Conservation (phyloP, 2,888 invertebrate species). For the Idaea biselata region DNA sequence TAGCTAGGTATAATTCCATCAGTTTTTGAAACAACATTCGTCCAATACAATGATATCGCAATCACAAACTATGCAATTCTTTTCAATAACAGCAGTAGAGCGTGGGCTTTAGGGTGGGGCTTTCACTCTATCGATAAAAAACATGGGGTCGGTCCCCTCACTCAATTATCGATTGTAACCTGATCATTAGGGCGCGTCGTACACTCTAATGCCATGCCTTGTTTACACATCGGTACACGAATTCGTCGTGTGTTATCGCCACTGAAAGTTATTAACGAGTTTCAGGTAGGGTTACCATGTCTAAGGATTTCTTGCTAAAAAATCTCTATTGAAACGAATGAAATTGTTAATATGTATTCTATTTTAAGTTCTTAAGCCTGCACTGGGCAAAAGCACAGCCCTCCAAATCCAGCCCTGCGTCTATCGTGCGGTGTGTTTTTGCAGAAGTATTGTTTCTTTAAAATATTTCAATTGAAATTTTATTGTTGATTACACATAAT, state of each 20-base stretch:
- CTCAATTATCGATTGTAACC: conserved; percentile 44
- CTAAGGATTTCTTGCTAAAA: too few relatives aligned
- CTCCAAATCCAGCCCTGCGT: too few relatives aligned
- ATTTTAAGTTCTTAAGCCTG: too few relatives aligned
- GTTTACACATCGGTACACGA: conserved; percentile 35
- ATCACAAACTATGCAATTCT: conserved; percentile 5
- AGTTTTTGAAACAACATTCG: not conserved
- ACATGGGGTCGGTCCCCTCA: conserved; percentile 31
- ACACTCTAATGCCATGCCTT: conserved; percentile 34
- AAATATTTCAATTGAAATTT: too few relatives aligned
- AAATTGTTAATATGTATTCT: too few relatives aligned
- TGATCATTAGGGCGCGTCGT: conserved; percentile 42
- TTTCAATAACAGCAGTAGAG: conserved; percentile 20
- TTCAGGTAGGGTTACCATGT: conserved; percentile 21
- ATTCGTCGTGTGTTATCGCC: conserved; percentile 27
- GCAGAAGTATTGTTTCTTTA: too few relatives aligned
- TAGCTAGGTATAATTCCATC: too few relatives aligned
- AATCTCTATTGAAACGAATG: too few relatives aligned
- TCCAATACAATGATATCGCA: not conserved
- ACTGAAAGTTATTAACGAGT: conserved; percentile 29
- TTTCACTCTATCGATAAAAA: conserved; percentile 26
- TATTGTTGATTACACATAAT: too few relatives aligned
- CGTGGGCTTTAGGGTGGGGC: conserved; percentile 22
- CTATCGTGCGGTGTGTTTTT: too few relatives aligned
- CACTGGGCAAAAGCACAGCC: too few relatives aligned